These are phyloP conservation scores for Acipenser transmontanus DNA, from an alignment of 2,797 vertebrate genomes.

Conservation along the genomic window DNA sequence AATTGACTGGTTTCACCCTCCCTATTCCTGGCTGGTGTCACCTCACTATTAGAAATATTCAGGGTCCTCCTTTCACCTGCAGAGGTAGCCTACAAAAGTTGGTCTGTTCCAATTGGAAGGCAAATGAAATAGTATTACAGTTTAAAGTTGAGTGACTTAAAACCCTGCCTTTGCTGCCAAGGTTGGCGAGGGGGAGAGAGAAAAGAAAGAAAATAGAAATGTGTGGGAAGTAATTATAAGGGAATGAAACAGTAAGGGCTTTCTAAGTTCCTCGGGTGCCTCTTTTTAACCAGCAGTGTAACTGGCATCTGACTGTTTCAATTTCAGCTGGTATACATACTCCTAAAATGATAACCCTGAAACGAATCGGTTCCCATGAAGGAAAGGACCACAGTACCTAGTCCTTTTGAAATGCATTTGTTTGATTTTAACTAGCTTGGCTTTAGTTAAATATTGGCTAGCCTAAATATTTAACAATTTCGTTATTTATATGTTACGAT, in stretches of 20 bases:
- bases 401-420: no score
- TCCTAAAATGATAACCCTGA: slow-evolving; percentile 48
- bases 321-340: slow-evolving; percentile 40
- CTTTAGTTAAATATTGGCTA: no score
- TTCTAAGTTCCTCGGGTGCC: slow-evolving; percentile 42
- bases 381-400: no score
- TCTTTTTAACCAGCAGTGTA: slow-evolving; percentile 32
- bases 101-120: no score
- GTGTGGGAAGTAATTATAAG: slow-evolving; percentile 41
- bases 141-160: slow-evolving; percentile 28
- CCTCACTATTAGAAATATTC: slow-evolving; percentile 21
- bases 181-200: slow-evolving; percentile 15
- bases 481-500: no score
- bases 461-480: no score
- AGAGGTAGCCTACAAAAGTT: slow-evolving; percentile 30
- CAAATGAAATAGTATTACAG: no score
- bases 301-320: slow-evolving; percentile 54
- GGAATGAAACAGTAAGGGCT: slow-evolving; percentile 35
- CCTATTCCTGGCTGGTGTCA: background rate
- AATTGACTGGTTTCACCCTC: background rate
- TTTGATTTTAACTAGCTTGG: no score
- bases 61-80: slow-evolving; percentile 28
- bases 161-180: slow-evolving; percentile 7
- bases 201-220: slow-evolving; percentile 21
- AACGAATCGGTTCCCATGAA: slow-evolving; percentile 48